Conservation (phyloP, 2,113 vertebrate species). For the Scortum barcoo region DNA sequence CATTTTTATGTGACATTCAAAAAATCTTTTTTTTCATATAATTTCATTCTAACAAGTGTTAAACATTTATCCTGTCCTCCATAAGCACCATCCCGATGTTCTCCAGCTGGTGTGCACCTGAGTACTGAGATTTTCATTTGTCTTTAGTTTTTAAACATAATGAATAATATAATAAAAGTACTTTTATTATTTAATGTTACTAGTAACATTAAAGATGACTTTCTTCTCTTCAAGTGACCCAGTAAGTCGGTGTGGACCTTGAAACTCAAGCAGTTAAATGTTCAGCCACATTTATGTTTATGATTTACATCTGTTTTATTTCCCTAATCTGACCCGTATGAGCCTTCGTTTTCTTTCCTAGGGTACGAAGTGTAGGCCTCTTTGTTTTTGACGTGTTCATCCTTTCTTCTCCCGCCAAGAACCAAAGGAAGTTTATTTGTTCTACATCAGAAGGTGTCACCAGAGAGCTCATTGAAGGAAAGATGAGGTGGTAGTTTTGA, state of each 20-base stretch:
- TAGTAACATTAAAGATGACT: neutral
- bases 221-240: neutral
- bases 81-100: neutral
- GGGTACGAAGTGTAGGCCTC: neutral
- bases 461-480: constrained; percentile 16
- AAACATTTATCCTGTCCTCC: neutral
- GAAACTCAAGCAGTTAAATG: neutral
- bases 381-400: neutral
- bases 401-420: neutral
- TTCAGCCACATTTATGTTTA: no score
- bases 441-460: neutral
- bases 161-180: neutral
- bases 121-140: neutral
- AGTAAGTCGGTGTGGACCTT: neutral
- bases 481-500: neutral
- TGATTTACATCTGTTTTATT: neutral
- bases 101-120: neutral
- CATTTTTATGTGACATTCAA: neutral
- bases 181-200: neutral
- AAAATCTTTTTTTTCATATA: neutral
- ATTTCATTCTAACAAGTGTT: neutral
- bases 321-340: neutral
- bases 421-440: neutral
- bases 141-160: neutral
- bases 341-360: neutral